These are phyloP conservation scores for Cancer borealis DNA, from an alignment of 2,888 invertebrate species.

Conservation along the genomic window DNA sequence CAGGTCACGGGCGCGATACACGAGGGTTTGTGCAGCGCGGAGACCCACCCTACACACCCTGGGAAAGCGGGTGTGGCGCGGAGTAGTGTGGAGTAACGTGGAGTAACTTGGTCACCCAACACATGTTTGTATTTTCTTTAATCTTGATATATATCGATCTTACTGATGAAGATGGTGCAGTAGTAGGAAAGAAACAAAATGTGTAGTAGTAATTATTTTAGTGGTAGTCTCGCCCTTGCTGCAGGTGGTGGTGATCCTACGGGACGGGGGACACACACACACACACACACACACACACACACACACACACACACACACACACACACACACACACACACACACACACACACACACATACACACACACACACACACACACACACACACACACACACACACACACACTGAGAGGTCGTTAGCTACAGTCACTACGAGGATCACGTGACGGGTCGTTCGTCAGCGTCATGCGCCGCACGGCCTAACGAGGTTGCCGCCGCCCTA, in stretches of 20 bases:
- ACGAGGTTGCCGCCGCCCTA: conserved; percentile 47
- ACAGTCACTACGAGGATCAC: conserved; percentile 33
- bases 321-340: background rate
- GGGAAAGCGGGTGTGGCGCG: background rate
- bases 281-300: background rate
- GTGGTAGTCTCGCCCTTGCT: background rate
- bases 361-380: background rate
- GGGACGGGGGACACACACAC: background rate
- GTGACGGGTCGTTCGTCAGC: conserved; percentile 55
- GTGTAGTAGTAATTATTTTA: background rate
- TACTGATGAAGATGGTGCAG: too few relatives aligned
- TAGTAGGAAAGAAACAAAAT: background rate
- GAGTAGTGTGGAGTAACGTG: background rate
- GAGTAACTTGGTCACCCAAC: background rate
- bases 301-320: background rate
- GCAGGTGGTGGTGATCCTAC: background rate
- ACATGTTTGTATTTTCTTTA: background rate
- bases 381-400: background rate
- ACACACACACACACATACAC: background rate
- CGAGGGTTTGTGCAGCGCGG: conserved; percentile 59
- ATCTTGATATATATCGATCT: background rate
- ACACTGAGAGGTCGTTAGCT: conserved; percentile 15
- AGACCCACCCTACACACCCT: background rate
- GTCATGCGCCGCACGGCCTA: conserved; percentile 45
- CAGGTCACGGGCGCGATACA: conserved; percentile 61